These are phyloP conservation scores for Dusona sp. DNA, from an alignment of 2,888 invertebrate genomes.

Conservation along the genomic window DNA sequence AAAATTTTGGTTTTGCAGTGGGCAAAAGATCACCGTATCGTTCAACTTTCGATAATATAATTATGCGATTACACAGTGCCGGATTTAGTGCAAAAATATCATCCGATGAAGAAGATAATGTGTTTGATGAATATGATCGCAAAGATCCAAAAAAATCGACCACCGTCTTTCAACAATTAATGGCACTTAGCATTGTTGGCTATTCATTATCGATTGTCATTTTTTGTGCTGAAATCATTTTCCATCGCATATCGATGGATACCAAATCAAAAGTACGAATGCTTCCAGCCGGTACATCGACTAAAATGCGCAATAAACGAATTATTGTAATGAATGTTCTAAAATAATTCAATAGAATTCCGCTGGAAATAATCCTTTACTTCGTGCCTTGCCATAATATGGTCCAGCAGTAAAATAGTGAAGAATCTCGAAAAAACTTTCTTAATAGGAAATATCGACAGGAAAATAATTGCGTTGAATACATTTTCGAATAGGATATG, in stretches of 20 bases:
- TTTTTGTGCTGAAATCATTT: not conserved
- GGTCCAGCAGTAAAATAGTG: too few relatives aligned
- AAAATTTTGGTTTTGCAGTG: conserved; percentile 28
- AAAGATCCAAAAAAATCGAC: not conserved
- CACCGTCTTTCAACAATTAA: not conserved
- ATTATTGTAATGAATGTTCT: too few relatives aligned
- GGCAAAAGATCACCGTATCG: conserved; percentile 60
- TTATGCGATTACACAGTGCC: not conserved
- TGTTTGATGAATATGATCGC: too few relatives aligned
- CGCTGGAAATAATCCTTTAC: too few relatives aligned
- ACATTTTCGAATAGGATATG: too few relatives aligned
- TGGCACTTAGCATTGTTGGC: not conserved
- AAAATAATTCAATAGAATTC: too few relatives aligned
- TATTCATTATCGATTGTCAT: not conserved
- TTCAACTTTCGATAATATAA: conserved; percentile 41
- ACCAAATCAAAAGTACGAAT: not conserved
- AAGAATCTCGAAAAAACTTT: too few relatives aligned
- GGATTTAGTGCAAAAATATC: not conserved
- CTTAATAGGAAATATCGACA: too few relatives aligned
- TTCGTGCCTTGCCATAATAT: too few relatives aligned
- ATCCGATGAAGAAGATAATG: too few relatives aligned
- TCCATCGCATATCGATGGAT: not conserved
- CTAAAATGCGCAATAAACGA: too few relatives aligned
- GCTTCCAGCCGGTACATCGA: not conserved
- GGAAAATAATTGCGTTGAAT: too few relatives aligned